These are phyloP conservation scores for Psittacula cyanocephala DNA, from an alignment of 2,113 vertebrate species.

Conservation along the genomic window DNA sequence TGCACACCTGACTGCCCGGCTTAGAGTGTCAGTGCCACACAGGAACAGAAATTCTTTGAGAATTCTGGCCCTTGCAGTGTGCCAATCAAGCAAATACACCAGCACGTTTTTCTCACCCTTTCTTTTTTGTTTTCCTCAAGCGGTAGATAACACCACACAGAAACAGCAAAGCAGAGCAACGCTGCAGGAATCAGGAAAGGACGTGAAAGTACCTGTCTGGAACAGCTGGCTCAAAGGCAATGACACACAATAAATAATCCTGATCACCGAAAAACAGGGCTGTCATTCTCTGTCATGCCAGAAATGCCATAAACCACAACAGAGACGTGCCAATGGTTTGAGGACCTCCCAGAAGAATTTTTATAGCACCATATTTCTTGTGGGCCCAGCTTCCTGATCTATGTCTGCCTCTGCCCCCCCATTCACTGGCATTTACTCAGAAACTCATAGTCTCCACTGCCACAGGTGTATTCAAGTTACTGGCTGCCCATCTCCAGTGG, in stretches of 20 bases:
- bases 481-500: not conserved
- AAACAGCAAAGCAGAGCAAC: not conserved
- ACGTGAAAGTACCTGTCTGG: not conserved
- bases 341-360: not conserved
- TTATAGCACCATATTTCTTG: not conserved
- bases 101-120: not conserved
- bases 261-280: not conserved
- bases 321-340: not conserved
- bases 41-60: not conserved
- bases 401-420: not conserved
- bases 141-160: not conserved
- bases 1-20: not conserved
- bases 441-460: not conserved
- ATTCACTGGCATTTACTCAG: not conserved
- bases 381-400: not conserved
- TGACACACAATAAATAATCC: not conserved
- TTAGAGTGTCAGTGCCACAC: accelerated
- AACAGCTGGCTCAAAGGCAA: not conserved
- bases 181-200: not conserved
- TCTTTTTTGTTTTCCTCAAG: not conserved
- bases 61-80: not conserved
- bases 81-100: not conserved
- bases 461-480: not conserved
- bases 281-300: not conserved
- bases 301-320: not conserved